Evolutionary conservation across 2,888 invertebrate species (phyloP), one percentile per base, ranked within the genome.

Genomic region (Leptinotarsa juncta): DNA sequence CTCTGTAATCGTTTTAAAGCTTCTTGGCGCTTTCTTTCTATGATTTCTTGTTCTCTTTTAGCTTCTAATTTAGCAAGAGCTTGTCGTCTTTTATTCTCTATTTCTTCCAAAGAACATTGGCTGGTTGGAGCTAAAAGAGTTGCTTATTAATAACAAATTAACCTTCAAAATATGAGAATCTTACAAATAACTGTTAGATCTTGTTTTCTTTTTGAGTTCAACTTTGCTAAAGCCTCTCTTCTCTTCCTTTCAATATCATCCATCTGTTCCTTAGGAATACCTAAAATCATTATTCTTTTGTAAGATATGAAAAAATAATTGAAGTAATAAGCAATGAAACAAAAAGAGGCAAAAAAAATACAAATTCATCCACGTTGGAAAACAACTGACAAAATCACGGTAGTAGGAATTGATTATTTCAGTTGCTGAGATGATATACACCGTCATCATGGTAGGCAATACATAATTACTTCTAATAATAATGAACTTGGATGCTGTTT

Each of bases 241-340:
- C 91, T 89, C 81, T 93, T 93, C 81, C 87, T 90, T 83, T 91
- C 91, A 68, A 93, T 93, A 87, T 92, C 92, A 77, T 91, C 90
- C 53, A 90, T 89, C 26, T 91, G 90, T 81, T 90, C 91, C 83
- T 87, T 87, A 3, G 82, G 72, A 51, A 83, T 69, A 65, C 71
- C 72, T 71, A n/a, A 12, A 68, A 76, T 62, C 15, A 23, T 32
- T 32, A 4, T 42, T 20, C n/a, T 62, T 62, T 26, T 4, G 42
- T 10, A 42, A 42, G 42, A 42, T 42, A 42, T 42, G 10, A 0
- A 2, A 42, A 42, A 42, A 42, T 42, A 10, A 12, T 42, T 42
- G 0, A 3, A 42, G 42, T 42, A 10, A 42, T 42, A 10, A 42
- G 42, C 10, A 10, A 42, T 42, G 1, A 42, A 42, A 42, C 42